A percentile compares a stretch with the other conserved stretches of the same genome.
Conservation (phyloP, 53 echinoderm and acorn worm genomes). For the Holothuria scabra region DNA sequence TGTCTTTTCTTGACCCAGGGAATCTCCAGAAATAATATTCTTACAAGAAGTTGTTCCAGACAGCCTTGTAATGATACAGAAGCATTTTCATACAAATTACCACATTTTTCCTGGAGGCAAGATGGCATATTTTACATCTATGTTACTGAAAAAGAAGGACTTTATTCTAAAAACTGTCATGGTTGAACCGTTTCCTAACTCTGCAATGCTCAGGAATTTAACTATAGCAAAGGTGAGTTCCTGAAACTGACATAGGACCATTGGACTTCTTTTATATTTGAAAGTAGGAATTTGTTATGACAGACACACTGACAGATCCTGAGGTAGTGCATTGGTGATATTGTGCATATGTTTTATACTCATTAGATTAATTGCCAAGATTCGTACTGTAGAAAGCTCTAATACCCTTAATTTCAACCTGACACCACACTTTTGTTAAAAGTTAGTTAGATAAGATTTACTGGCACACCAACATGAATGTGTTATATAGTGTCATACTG, state of each 20-base stretch:
- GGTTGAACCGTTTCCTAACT: constrained; percentile 56
- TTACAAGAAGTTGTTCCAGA: constrained; percentile 89
- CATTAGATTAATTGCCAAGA: too few relatives aligned
- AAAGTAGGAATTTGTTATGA: too few relatives aligned
- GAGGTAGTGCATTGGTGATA: too few relatives aligned
- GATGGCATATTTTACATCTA: constrained; percentile 71
- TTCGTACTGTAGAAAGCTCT: too few relatives aligned
- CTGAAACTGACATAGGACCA: not conserved
- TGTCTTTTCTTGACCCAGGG: constrained; percentile 38
- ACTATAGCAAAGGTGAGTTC: constrained; percentile 59
- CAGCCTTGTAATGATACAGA: constrained; percentile 52
- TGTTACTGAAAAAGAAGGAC: constrained; percentile 72
- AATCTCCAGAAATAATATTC: constrained; percentile 82
- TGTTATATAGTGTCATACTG: too few relatives aligned
- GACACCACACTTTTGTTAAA: too few relatives aligned
- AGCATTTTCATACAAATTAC: constrained; percentile 56
- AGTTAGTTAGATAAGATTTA: too few relatives aligned
- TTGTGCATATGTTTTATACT: too few relatives aligned
- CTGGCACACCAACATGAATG: too few relatives aligned
- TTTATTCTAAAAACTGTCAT: constrained; percentile 40
- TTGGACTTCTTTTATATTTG: too few relatives aligned
- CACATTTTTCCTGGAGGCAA: constrained; percentile 54
- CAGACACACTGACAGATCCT: too few relatives aligned
- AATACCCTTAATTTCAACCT: too few relatives aligned
- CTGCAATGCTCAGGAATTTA: constrained; percentile 55